Evolutionary conservation across 2,888 invertebrate species (phyloP).

Genomic region (Lasioglossum oenotherae): DNA sequence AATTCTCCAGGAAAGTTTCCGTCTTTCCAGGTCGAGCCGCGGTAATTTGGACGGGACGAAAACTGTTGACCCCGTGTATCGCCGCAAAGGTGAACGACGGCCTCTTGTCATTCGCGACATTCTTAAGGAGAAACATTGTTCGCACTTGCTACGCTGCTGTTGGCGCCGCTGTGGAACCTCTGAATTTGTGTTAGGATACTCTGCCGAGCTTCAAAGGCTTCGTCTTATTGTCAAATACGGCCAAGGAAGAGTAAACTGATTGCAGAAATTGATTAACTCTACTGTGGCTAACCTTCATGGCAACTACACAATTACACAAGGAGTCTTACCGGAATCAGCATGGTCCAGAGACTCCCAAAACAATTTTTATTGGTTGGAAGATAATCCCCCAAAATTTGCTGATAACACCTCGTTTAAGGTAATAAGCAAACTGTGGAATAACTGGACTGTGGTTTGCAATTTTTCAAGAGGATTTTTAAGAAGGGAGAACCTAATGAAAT

Average conservation of each 20-base stretch:
- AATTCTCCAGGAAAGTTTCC: slow-evolving; percentile 53
- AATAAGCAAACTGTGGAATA: too few relatives aligned
- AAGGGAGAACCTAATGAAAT: too few relatives aligned
- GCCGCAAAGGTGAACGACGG: slow-evolving; percentile 22
- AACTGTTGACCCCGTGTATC: slow-evolving; percentile 62
- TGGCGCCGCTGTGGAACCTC: neutral
- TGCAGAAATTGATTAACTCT: neutral
- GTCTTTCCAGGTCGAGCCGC: slow-evolving; percentile 57
- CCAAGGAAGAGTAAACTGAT: neutral
- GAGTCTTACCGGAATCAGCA: too few relatives aligned
- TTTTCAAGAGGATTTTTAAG: too few relatives aligned
- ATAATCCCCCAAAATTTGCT: too few relatives aligned
- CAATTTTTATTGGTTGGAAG: too few relatives aligned
- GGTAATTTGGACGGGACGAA: slow-evolving; percentile 57
- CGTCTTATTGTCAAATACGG: neutral
- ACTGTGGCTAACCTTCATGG: too few relatives aligned
- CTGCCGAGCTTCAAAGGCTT: neutral
- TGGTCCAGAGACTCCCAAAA: too few relatives aligned
- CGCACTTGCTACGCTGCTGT: neutral
- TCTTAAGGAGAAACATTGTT: neutral
- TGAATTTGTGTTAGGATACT: neutral
- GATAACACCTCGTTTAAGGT: too few relatives aligned
- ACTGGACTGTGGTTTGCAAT: too few relatives aligned
- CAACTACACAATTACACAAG: too few relatives aligned
- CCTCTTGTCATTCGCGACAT: neutral